Base-by-base conservation (phyloP, 2,888 invertebrate species). In the Cyaniris semiargus region DNA sequence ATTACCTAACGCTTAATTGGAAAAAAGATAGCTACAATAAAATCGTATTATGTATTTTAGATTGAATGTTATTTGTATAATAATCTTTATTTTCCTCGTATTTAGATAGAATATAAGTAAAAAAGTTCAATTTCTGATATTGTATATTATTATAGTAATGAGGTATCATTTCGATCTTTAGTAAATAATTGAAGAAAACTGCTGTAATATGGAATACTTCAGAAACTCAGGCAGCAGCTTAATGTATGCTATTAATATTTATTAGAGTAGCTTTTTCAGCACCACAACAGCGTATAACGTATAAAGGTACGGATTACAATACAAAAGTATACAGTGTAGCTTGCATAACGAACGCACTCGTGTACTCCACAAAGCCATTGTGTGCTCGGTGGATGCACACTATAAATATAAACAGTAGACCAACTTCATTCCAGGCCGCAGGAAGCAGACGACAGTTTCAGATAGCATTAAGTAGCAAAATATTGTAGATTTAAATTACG, bases 271-370 rank as follows among this genome's bases (percentile, higher is more conserved):
- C 56, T 78, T 77, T 77, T 77, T 77, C 70, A 77, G 56, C 58
- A 60, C 34, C 74, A 78, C 38, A 75, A 70, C 44, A 53, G 75
- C 75, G 70, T 71, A 44, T 71, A 72, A 23, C 21, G 56, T 71
- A 58, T 71, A 60, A 56, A 76, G 72, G 77, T 77, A 77, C 38
- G n/a, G 78, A 79, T 78, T 76, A 77, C 78, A 80, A 79, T 80
- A 78, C 76, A 79, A 80, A 79, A 78, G 78, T 79, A 80, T 75
- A 78, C 76, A 80, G 79, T 78, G 79, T 78, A 80, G 80, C 80
- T 78, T 80, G 79, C 81, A 81, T 81, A 88, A 89, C 88, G 86
- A 89, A 88, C 85, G 85, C 85, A 86, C 87, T 88, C 83, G 84
- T 86, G 83, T 79, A 81, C 85, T 83, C 80, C 85, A 87, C 81